Evolutionary conservation across 2,888 invertebrate species (phyloP).

Genomic region (Scaptomyza tumidula): DNA sequence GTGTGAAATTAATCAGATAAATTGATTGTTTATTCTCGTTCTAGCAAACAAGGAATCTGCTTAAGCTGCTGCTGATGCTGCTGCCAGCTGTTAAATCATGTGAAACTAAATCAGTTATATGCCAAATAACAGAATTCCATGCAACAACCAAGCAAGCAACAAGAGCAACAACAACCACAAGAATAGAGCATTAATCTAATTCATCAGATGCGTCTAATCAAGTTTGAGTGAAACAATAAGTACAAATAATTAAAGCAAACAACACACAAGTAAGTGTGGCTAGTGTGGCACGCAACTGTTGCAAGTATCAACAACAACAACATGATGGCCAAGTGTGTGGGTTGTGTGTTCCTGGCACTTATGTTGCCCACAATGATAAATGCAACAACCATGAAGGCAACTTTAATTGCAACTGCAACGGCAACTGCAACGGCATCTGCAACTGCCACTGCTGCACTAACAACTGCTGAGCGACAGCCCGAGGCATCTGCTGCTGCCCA

Average conservation of each 20-base stretch:
- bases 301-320: neutral
- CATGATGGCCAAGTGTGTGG: conserved; percentile 39
- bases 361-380: conserved; percentile 47
- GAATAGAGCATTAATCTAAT: conserved; percentile 47
- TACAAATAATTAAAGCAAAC: conserved; percentile 55
- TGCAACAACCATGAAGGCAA: conserved; percentile 54
- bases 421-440: conserved; percentile 35
- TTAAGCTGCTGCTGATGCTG: neutral
- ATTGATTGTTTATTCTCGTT: conserved; percentile 50
- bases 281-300: conserved; percentile 9
- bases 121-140: conserved; percentile 1
- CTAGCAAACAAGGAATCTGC: conserved; percentile 14
- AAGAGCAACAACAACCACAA: conserved; percentile 10
- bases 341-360: conserved; percentile 21
- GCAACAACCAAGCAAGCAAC: neutral
- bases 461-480: conserved; percentile 37
- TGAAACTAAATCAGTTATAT: conserved; percentile 21
- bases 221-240: conserved; percentile 49
- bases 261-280: conserved; percentile 22
- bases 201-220: conserved; percentile 68
- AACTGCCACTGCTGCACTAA: conserved; percentile 25
- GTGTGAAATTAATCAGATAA: conserved; percentile 46
- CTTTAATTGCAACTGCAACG: conserved; percentile 47
- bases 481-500: conserved; percentile 24
- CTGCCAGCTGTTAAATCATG: conserved; percentile 41